A percentile compares a stretch with the other conserved stretches of the same genome.
phyloP scores from a whole-genome alignment of 2,113 vertebrate species.

The Scophthalmus maximus region DNA sequence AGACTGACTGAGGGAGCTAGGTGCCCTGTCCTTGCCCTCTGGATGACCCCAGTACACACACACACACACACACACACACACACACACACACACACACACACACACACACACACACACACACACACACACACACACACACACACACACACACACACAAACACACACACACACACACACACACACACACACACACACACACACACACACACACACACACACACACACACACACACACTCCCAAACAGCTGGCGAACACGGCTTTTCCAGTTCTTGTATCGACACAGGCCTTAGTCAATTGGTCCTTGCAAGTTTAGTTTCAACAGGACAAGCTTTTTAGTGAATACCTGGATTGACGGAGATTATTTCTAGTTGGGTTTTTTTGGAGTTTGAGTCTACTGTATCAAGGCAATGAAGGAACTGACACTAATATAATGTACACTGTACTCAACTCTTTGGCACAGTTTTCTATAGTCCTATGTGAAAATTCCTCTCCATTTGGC shows the following conservation, averaged over 20 bases:
- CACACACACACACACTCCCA: no score
- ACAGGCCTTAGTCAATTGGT: slow-evolving; percentile 5
- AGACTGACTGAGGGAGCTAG: slow-evolving; percentile 36
- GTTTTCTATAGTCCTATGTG: neutral
- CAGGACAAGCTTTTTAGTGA: slow-evolving; percentile 54
- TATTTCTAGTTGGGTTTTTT: slow-evolving; percentile 16
- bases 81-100: no score
- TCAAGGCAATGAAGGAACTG: neutral
- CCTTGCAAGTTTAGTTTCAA: slow-evolving; percentile 45
- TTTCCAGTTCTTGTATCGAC: slow-evolving; percentile 31
- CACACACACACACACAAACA: no score
- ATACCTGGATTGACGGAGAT: slow-evolving; percentile 15
- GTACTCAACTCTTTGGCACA: neutral
- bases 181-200: no score
- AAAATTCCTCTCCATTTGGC: slow-evolving; percentile 30
- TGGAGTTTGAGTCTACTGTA: neutral
- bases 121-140: no score
- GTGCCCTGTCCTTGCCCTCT: slow-evolving; percentile 56
- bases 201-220: no score
- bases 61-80: no score
- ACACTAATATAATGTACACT: neutral
- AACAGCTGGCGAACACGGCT: slow-evolving; percentile 42
- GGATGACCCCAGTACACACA: slow-evolving; percentile 49
- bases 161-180: no score
- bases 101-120: no score